phyloP scores from a whole-genome alignment of 2,113 vertebrate genomes.

The Elephantulus edwardii region DNA sequence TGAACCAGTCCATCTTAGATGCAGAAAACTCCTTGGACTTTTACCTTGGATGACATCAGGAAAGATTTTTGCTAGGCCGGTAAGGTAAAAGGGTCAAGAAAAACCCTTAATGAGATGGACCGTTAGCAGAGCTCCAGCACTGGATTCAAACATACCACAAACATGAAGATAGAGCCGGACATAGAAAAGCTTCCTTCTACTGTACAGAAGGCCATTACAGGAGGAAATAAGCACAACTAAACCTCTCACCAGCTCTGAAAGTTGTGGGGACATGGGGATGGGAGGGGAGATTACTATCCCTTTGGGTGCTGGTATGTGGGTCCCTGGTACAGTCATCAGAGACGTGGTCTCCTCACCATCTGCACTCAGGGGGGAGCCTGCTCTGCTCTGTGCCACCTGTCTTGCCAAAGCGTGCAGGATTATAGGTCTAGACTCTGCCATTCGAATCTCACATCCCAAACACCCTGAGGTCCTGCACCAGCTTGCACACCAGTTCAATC shows the following conservation, averaged over 20 bases:
- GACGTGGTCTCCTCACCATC: neutral
- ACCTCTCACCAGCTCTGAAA: neutral
- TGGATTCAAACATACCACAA: neutral
- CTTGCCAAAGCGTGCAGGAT: no score
- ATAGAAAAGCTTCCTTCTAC: neutral
- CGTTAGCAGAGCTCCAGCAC: neutral
- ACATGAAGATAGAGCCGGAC: neutral
- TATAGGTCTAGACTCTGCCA: neutral
- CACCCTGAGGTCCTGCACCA: accelerated
- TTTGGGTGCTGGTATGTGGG: no score
- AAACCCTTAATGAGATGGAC: neutral
- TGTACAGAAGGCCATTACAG: neutral
- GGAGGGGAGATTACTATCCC: no score
- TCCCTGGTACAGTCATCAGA: neutral
- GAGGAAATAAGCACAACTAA: neutral
- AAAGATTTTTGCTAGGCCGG: neutral
- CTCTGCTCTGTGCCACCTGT: no score
- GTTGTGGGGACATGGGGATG: neutral
- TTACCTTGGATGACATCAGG: no score
- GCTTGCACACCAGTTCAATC: neutral
- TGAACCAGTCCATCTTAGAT: no score
- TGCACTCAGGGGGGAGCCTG: no score
- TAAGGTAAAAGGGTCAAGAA: neutral
- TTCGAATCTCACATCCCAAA: neutral
- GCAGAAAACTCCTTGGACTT: no score